These are phyloP conservation scores for Lasioglossum pauxillum DNA, from an alignment of 2,888 invertebrate species.

Conservation along the genomic window DNA sequence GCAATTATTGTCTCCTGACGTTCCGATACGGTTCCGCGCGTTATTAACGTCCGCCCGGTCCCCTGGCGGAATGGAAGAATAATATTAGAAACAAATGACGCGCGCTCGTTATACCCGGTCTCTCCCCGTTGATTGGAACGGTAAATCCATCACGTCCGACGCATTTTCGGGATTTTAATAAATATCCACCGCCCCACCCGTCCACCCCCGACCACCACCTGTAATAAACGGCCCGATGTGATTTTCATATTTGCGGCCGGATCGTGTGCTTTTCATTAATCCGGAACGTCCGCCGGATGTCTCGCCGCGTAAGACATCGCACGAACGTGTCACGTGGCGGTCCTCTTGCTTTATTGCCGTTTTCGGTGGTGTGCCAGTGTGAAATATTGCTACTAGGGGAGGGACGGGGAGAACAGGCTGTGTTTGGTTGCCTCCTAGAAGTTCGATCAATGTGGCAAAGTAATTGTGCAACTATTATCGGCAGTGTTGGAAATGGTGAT, in stretches of 20 bases:
- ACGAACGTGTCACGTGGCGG: background rate
- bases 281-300: background rate
- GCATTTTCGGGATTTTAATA: slow-evolving; percentile 34
- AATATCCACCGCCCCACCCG: slow-evolving; percentile 14
- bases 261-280: slow-evolving; percentile 32
- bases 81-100: slow-evolving; percentile 55
- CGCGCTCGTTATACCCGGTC: slow-evolving; percentile 9
- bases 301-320: background rate
- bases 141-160: slow-evolving; percentile 39
- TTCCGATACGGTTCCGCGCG: slow-evolving; percentile 49
- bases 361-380: background rate
- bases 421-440: too few species aligned
- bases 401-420: background rate
- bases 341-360: background rate
- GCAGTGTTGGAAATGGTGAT: too few species aligned
- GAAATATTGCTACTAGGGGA: background rate
- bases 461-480: background rate
- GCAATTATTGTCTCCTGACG: slow-evolving; percentile 61
- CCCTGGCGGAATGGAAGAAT: slow-evolving; percentile 30
- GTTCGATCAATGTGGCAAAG: background rate
- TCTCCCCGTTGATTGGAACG: slow-evolving; percentile 33
- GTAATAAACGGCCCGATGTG: slow-evolving; percentile 15
- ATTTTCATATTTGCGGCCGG: slow-evolving; percentile 17
- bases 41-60: slow-evolving; percentile 44
- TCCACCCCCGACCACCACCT: background rate